phyloP scores from a whole-genome alignment of 1,140 invertebrate genomes.

The Diplogasteroides magnus region DNA sequence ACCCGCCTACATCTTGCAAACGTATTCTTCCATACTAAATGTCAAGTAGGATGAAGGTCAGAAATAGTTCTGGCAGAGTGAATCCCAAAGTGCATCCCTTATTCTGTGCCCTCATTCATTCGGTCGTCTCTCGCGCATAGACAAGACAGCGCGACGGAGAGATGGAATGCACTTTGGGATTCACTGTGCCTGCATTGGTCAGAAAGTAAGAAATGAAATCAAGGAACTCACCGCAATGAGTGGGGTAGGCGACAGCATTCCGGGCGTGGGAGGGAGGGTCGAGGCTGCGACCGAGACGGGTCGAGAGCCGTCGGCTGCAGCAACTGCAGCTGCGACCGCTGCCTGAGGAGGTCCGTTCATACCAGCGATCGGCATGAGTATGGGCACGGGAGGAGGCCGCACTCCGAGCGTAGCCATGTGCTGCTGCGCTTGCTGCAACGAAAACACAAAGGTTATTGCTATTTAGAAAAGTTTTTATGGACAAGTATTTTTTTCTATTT shows the following conservation, averaged over 20 bases:
- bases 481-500: no score
- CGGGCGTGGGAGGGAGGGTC: constrained; percentile 21
- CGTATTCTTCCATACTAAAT: no score
- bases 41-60: no score
- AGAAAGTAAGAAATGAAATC: no score
- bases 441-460: neutral
- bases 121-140: no score
- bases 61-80: no score
- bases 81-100: no score
- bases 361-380: constrained; percentile 16
- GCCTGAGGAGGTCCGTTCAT: constrained; percentile 1
- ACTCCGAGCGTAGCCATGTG: constrained; percentile 25
- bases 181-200: neutral
- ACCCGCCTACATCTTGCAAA: no score
- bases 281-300: constrained; percentile 15
- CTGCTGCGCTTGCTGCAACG: constrained; percentile 16
- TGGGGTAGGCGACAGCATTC: constrained; percentile 1
- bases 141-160: no score
- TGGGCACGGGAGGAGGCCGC: constrained; percentile 12
- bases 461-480: neutral
- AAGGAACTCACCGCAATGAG: neutral
- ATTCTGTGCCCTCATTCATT: no score
- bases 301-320: constrained; percentile 15
- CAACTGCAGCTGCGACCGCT: constrained; percentile 3
- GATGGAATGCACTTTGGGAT: no score